A percentile compares a stretch with the other conserved stretches of the same genome.
Evolutionary conservation across 2,797 vertebrate species (phyloP).

Genomic region (Gallinago nigripennis): DNA sequence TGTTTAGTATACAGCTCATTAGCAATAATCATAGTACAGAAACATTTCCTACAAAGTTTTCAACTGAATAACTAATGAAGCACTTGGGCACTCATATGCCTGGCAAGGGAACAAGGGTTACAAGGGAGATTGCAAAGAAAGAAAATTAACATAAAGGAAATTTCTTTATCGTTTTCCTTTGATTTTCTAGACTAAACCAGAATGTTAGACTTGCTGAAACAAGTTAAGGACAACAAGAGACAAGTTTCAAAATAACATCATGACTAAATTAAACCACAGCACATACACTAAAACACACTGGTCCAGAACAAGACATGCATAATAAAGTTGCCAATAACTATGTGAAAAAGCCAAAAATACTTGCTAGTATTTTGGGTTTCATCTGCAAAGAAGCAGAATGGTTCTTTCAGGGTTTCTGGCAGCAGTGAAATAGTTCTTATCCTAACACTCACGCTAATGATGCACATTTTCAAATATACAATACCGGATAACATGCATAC

Average conservation of each 20-base stretch:
- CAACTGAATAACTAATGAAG: background rate
- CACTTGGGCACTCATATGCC: background rate
- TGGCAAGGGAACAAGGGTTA: background rate
- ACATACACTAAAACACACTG: background rate
- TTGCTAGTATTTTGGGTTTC: background rate
- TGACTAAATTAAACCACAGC: background rate
- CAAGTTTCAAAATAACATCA: background rate
- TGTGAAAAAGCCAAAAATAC: background rate
- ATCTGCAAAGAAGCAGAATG: background rate
- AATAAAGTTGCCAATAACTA: background rate
- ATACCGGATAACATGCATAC: accelerated
- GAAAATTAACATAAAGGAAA: background rate
- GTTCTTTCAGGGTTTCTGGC: background rate
- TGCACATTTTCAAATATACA: background rate
- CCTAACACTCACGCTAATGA: background rate
- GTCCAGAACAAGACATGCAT: background rate
- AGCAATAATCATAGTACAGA: background rate
- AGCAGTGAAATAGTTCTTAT: background rate
- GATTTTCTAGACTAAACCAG: background rate
- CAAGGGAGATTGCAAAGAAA: background rate
- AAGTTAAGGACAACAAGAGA: background rate
- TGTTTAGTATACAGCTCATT: background rate
- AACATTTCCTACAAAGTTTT: background rate
- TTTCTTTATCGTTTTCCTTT: background rate
- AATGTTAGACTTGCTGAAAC: background rate